Evolutionary conservation across 2,797 vertebrate species (phyloP), one percentile per base, ranked within the genome.

Genomic region (Neosilurus mollespiculum): DNA sequence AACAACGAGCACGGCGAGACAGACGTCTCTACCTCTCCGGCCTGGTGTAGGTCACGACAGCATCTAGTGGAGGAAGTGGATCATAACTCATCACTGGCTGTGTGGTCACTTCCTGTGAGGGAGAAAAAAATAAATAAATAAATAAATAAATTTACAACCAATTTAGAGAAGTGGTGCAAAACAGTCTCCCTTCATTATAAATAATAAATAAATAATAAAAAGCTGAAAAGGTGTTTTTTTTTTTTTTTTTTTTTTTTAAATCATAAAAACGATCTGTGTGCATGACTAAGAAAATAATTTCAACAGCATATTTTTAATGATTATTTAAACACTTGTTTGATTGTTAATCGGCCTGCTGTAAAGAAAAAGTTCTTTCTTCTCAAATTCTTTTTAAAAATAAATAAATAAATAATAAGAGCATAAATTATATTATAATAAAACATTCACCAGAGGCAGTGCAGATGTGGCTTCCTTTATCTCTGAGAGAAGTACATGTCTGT

Each of bases 61-160:
- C 96, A 83, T 99, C 97, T 89, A 96, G 81, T 0, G 98, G 98
- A 67, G 98, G 98, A 4, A 99, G 93, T 0, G 97, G 98, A 88
- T 99, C 98, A 9, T 97, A 99, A 1, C 96, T 95, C 96, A 99
- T 96, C 88, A 99, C 93, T 14, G 97, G 96, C 89, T 98, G 97
- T 9, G 96, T 95, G 65, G 96, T 97, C 91, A 99, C 96, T 37
- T 99, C 98, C 98, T 99, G 91, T 81, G 18, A 56, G 9, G 66
- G 20, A 26, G 0, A 30, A 14, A 59, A 4, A 18, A n/a, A n/a
- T n/a, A n/a, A n/a, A n/a, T n/a, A n/a, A n/a, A n/a, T n/a, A n/a
- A n/a, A n/a, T n/a, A n/a, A n/a, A n/a, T n/a, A n/a, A n/a, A n/a
- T 43, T 6, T 43, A 43, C 37, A 43, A 43, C 37, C 6, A 43